phyloP scores from a whole-genome alignment of 1,140 invertebrate species.

The Zaprionus capensis region DNA sequence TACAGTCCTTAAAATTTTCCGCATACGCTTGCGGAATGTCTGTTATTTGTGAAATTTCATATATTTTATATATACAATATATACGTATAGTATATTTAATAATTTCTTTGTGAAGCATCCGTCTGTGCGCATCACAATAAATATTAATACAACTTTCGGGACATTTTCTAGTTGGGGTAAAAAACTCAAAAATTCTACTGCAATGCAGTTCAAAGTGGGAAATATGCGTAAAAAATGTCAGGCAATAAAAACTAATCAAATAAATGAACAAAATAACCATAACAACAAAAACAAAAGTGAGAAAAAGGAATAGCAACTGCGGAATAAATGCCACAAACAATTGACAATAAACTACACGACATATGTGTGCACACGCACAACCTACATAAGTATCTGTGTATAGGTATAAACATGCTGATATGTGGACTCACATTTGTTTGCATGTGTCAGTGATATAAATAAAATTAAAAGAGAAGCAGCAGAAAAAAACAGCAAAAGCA shows the following conservation, averaged over 20 bases:
- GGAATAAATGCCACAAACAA: slow-evolving; percentile 56
- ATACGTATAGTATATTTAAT: not conserved
- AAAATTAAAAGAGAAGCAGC: slow-evolving; percentile 47
- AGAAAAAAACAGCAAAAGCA: slow-evolving; percentile 2
- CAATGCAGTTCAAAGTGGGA: slow-evolving; percentile 18
- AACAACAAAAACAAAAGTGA: slow-evolving; percentile 11
- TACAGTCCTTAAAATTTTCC: not conserved
- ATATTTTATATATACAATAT: not conserved
- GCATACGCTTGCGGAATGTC: not conserved
- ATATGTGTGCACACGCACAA: slow-evolving; percentile 28
- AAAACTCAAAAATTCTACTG: slow-evolving; percentile 7
- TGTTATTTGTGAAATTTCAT: not conserved
- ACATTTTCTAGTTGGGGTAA: not conserved
- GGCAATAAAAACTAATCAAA: slow-evolving; percentile 54
- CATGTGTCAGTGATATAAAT: slow-evolving; percentile 50
- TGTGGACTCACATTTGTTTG: slow-evolving; percentile 53
- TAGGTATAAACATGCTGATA: slow-evolving; percentile 19
- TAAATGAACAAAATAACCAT: slow-evolving; percentile 26
- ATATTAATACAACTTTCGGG: slow-evolving; percentile 3
- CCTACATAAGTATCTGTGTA: slow-evolving; percentile 18
- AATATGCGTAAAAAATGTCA: slow-evolving; percentile 29
- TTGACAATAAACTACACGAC: slow-evolving; percentile 61
- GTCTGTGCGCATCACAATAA: slow-evolving; percentile 3
- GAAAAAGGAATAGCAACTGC: slow-evolving; percentile 58
- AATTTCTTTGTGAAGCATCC: slow-evolving; percentile 6